Evolutionary conservation across 1,140 invertebrate genomes (phyloP).

Genomic region (Meteorus sp.): DNA sequence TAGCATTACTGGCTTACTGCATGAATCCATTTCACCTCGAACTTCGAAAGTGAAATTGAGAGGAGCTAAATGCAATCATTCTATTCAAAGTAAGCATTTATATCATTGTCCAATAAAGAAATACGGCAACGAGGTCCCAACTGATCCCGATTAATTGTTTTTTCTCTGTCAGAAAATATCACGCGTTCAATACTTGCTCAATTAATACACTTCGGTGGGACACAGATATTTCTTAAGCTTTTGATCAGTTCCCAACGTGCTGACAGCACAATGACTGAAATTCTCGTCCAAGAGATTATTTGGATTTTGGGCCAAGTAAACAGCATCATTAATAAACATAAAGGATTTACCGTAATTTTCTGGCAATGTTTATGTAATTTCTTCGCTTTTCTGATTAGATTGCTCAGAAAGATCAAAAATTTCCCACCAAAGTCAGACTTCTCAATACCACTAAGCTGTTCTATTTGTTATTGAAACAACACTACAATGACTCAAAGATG

Average conservation of each 20-base stretch:
- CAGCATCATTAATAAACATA: slow-evolving; percentile 5
- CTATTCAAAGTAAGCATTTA: slow-evolving; percentile 45
- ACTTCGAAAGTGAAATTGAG: slow-evolving; percentile 43
- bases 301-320: slow-evolving; percentile 58
- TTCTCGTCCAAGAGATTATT: slow-evolving; percentile 54
- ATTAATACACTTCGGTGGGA: slow-evolving; percentile 54
- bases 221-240: slow-evolving; percentile 55
- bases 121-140: no score
- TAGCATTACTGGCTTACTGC: slow-evolving; percentile 51
- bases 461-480: slow-evolving; percentile 64
- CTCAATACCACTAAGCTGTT: slow-evolving; percentile 65
- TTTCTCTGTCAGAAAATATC: slow-evolving; percentile 45
- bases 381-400: no score
- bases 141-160: background rate
- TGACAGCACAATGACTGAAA: slow-evolving; percentile 50
- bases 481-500: slow-evolving; percentile 64
- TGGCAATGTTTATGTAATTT: slow-evolving; percentile 36
- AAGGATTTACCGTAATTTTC: background rate
- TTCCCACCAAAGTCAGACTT: slow-evolving; percentile 64
- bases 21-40: slow-evolving; percentile 53
- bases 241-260: slow-evolving; percentile 48
- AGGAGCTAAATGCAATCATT: slow-evolving; percentile 41
- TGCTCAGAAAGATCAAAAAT: slow-evolving; percentile 62
- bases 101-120: slow-evolving; percentile 29
- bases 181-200: slow-evolving; percentile 50